phyloP scores from a whole-genome alignment of 2,888 invertebrate genomes.

The Merodon equestris region DNA sequence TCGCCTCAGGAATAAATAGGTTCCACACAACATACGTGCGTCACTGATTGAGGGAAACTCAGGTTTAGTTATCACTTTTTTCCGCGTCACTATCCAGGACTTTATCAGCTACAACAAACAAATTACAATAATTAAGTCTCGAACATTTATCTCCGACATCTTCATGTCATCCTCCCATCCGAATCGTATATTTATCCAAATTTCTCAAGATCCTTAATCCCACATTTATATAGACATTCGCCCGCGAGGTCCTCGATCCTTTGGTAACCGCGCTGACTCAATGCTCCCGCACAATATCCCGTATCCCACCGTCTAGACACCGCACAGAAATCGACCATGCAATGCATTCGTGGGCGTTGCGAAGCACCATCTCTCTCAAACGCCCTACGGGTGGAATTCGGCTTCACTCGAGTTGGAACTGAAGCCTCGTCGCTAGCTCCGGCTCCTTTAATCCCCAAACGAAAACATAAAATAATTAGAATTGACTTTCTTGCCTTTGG shows the following conservation, averaged over 20 bases:
- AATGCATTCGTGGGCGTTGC: constrained; percentile 59
- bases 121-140: constrained; percentile 44
- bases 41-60: no score
- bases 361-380: constrained; percentile 35
- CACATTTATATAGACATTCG: constrained; percentile 26
- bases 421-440: constrained; percentile 24
- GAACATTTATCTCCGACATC: background rate
- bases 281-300: no score
- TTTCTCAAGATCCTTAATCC: constrained; percentile 34
- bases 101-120: no score
- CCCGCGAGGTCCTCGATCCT: constrained; percentile 32
- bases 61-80: no score
- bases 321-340: constrained; percentile 12
- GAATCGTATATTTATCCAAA: constrained; percentile 49
- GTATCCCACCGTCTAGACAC: background rate
- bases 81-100: no score
- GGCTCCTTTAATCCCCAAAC: constrained; percentile 60
- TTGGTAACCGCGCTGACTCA: background rate
- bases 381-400: constrained; percentile 60
- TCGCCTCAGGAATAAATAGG: no score
- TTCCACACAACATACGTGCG: no score
- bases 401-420: constrained; percentile 8
- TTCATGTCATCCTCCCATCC: background rate
- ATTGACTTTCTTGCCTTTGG: constrained; percentile 64
- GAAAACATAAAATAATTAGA: constrained; percentile 67